Evolutionary conservation across 2,113 vertebrate species (phyloP), one percentile per base, ranked within the genome.

Genomic region (Axis porcinus): DNA sequence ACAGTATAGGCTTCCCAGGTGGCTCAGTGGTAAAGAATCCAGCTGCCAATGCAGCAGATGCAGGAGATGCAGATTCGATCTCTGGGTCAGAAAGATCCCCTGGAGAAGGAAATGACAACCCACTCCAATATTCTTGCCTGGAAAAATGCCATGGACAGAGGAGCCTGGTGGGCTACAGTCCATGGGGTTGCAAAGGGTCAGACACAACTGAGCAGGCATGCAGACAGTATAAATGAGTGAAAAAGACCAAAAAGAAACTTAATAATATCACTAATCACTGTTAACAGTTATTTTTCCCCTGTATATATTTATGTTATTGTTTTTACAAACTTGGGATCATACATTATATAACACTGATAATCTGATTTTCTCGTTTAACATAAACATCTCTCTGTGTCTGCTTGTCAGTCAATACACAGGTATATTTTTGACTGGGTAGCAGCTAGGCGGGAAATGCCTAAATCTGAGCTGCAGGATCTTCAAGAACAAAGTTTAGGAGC

Each of bases 321-420:
- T 70, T 55, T 52, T 67, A 30, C 91, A 86, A 40, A 95, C 57
- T 16, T 19, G 14, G 14, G 50, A 30, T 27, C 74, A 19, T 1
- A 47, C 12, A 6, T 30, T 5, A 1, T 5, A 4, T 2, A 60
- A 67, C 4, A 1, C 33, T 47, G 58, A 13, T 19, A 19, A 54
- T 23, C 33, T n/a, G 76, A 6, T 86, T 52, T 96, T 62, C 60
- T 55, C 62, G 4, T 40, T 60, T 33, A 23, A 67, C 4, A 23
- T 11, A 8, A 60, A 10, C 11, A 78, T 23, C 76, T 33, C 52
- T 78, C 21, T 6, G 1, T 10, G 6, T n/a, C 50, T 9, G 13
- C 70, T 40, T 85, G 30, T 78, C 28, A 9, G 25, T 90, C 67
- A 40, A 28, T 9, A 6, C 13, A 6, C 3, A 47, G 6, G 36